These are phyloP conservation scores for Dicentrarchus labrax DNA, from an alignment of 2,113 vertebrate species.

Conservation along the genomic window DNA sequence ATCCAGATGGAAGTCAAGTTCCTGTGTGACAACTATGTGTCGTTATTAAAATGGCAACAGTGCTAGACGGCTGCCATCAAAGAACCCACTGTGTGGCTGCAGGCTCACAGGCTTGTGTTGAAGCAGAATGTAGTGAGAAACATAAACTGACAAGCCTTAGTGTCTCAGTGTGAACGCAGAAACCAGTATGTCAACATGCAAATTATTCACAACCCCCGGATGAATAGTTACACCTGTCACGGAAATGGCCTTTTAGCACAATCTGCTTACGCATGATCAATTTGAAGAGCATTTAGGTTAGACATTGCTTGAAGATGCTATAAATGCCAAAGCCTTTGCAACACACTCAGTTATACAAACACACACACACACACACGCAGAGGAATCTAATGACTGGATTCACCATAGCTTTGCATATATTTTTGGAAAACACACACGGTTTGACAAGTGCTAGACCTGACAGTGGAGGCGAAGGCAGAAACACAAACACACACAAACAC, in stretches of 20 bases:
- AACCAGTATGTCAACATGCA: slow-evolving; percentile 35
- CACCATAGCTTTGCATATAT: slow-evolving; percentile 27
- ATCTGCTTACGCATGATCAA: background rate
- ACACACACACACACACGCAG: slow-evolving; percentile 8
- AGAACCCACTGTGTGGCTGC: slow-evolving; percentile 8
- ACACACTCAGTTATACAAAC: slow-evolving; percentile 32
- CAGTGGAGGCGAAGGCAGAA: slow-evolving; percentile 33
- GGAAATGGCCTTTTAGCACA: slow-evolving; percentile 6
- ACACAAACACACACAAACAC: slow-evolving; percentile 51
- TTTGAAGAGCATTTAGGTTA: slow-evolving; percentile 14
- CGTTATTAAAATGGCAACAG: slow-evolving; percentile 20
- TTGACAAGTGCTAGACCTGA: slow-evolving; percentile 51
- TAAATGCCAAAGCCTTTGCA: slow-evolving; percentile 31
- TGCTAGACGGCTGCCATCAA: slow-evolving; percentile 29
- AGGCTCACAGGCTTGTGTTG: slow-evolving; percentile 29
- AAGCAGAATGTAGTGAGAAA: slow-evolving; percentile 23
- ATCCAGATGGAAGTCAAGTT: slow-evolving; percentile 4
- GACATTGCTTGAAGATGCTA: slow-evolving; percentile 3
- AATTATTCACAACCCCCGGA: slow-evolving; percentile 41
- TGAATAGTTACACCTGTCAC: slow-evolving; percentile 30
- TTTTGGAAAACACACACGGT: slow-evolving; percentile 30
- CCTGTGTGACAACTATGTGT: slow-evolving; percentile 9
- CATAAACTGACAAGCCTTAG: slow-evolving; percentile 31
- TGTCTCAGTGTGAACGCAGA: slow-evolving; percentile 26
- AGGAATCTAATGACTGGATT: slow-evolving; percentile 2